These are phyloP conservation scores for Laticauda laticaudata DNA, from an alignment of 2,113 vertebrate genomes.

Conservation along the genomic window DNA sequence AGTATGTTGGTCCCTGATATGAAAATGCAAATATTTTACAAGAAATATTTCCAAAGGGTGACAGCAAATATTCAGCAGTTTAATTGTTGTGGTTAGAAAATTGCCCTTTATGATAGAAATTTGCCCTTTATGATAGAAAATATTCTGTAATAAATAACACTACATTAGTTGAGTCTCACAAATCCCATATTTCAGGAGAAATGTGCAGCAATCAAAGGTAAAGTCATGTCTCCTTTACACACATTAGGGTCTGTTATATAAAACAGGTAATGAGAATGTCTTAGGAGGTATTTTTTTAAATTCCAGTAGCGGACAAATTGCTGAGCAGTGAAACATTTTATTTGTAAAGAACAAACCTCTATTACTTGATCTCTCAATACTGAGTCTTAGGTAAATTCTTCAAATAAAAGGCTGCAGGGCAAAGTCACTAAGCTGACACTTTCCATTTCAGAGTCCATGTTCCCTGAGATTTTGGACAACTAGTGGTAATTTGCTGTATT, in stretches of 20 bases:
- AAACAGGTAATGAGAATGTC: conserved; percentile 33
- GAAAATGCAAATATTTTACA: background rate
- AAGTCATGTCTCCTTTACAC: background rate
- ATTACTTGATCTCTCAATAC: conserved; percentile 28
- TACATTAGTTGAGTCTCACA: background rate
- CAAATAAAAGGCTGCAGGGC: conserved; percentile 46
- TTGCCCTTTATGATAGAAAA: no score
- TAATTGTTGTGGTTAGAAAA: background rate
- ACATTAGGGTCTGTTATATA: background rate
- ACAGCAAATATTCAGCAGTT: background rate
- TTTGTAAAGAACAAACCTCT: conserved; percentile 50
- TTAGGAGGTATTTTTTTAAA: conserved; percentile 32
- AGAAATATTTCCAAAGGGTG: background rate
- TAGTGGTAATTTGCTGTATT: conserved; percentile 50
- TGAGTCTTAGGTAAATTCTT: conserved; percentile 45
- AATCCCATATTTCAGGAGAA: background rate
- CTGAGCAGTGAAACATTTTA: conserved; percentile 34
- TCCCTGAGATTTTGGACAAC: conserved; percentile 40
- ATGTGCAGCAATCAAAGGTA: background rate
- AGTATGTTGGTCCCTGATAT: background rate
- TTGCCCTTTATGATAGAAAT: no score
- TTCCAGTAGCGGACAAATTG: conserved; percentile 44
- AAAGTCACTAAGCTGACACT: conserved; percentile 34
- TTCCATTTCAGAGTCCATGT: conserved; percentile 48
- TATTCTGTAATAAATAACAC: background rate